phyloP scores from a whole-genome alignment of 2,888 invertebrate genomes.

The Apamea anceps region DNA sequence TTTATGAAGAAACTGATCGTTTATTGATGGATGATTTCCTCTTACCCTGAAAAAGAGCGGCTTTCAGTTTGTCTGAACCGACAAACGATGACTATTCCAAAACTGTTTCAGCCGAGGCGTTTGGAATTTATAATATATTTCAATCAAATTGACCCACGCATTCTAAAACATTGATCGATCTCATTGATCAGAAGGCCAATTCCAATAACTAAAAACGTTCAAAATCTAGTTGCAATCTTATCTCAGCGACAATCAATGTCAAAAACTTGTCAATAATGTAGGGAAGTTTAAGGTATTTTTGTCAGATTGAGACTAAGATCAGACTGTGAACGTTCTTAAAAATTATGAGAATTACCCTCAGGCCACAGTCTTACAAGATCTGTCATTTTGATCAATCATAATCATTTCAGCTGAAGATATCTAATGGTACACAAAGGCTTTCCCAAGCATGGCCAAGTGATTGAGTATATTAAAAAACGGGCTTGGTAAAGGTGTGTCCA shows the following conservation, averaged over 20 bases:
- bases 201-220: no score
- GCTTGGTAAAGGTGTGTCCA: no score
- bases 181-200: neutral
- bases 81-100: neutral
- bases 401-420: neutral
- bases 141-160: no score
- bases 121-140: neutral
- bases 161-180: neutral
- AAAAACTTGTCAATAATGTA: no score
- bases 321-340: no score
- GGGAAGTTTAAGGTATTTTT: no score
- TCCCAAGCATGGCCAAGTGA: neutral
- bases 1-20: slow-evolving; percentile 10
- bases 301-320: no score
- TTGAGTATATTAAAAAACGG: neutral
- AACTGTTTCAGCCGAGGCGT: neutral
- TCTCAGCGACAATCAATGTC: no score
- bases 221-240: no score
- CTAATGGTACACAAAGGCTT: neutral
- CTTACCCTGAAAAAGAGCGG: neutral
- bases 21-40: slow-evolving; percentile 6
- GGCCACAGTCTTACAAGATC: neutral
- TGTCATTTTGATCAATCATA: neutral
- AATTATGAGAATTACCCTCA: no score
- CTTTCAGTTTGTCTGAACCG: neutral